Conservation (phyloP, 2,113 vertebrate genomes). For the Notothenia rossii region DNA sequence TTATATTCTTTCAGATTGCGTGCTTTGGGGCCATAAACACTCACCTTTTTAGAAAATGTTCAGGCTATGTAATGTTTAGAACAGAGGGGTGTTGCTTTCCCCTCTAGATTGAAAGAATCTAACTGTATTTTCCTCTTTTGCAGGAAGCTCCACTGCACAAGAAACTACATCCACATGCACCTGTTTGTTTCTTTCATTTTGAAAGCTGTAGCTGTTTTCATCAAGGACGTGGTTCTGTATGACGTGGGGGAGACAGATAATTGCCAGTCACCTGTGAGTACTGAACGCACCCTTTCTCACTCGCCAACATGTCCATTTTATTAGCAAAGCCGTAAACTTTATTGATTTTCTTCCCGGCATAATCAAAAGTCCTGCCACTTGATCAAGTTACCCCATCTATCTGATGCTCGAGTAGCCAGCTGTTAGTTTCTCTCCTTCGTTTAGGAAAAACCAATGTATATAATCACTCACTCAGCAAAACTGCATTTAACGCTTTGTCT, state of each 20-base stretch:
- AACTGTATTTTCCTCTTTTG: constrained; percentile 6
- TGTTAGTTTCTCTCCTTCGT: constrained; percentile 2
- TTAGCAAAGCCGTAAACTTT: background rate
- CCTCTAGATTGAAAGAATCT: background rate
- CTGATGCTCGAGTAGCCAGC: background rate
- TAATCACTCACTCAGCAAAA: constrained; percentile 8
- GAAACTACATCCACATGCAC: constrained; percentile 96
- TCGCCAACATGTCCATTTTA: constrained; percentile 1
- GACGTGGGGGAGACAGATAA: constrained; percentile 82
- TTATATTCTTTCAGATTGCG: no score
- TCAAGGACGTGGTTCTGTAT: constrained; percentile 93
- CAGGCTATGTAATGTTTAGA: background rate
- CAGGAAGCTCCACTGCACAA: constrained; percentile 95
- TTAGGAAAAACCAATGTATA: constrained; percentile 25
- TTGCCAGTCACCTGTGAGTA: constrained; percentile 89
- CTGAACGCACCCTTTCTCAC: background rate
- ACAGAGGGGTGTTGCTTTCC: background rate
- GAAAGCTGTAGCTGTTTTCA: constrained; percentile 90
- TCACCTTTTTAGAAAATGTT: background rate
- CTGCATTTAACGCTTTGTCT: constrained; percentile 49
- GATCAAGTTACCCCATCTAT: background rate
- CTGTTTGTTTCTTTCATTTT: constrained; percentile 96
- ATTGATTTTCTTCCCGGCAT: constrained; percentile 11
- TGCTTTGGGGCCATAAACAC: constrained; percentile 11
- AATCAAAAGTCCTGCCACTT: constrained; percentile 10